Conservation (phyloP, 30 jellyfish, hydroid and myxozoan genomes). For the Hydractinia symbiolongicarpus region DNA sequence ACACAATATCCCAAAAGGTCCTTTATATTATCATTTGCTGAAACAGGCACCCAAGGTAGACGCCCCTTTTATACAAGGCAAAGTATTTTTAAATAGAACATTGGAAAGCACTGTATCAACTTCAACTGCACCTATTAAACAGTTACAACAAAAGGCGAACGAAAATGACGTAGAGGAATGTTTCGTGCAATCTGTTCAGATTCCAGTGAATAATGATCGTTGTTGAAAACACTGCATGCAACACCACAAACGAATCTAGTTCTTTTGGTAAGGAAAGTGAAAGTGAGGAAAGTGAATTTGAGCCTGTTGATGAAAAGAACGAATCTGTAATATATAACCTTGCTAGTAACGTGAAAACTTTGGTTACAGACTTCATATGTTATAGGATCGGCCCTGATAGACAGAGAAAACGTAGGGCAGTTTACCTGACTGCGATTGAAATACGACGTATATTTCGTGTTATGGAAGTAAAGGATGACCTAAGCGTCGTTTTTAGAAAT, state of each 20-base stretch:
- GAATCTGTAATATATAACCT: not conserved
- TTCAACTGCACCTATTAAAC: not conserved
- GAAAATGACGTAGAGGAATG: not conserved
- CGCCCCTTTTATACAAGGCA: not conserved
- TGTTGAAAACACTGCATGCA: no score
- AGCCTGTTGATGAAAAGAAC: not conserved
- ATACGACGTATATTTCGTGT: not conserved
- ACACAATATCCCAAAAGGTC: not conserved
- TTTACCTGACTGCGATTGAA: not conserved
- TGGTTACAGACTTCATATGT: not conserved
- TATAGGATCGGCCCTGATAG: constrained; percentile 8
- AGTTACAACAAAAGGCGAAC: not conserved
- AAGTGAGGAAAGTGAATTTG: constrained; percentile 2
- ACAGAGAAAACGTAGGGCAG: constrained; percentile 6
- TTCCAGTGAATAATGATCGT: not conserved
- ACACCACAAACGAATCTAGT: no score
- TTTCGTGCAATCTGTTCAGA: not conserved
- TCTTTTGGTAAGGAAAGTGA: not conserved
- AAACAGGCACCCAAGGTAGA: not conserved
- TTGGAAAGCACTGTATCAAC: not conserved
- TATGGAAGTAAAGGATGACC: not conserved
- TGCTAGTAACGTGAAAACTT: not conserved
- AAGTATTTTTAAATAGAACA: not conserved
- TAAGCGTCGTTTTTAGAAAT: not conserved
- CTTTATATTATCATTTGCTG: not conserved